Conservation (phyloP, 1,140 invertebrate species). For the Diuraphis noxia region DNA sequence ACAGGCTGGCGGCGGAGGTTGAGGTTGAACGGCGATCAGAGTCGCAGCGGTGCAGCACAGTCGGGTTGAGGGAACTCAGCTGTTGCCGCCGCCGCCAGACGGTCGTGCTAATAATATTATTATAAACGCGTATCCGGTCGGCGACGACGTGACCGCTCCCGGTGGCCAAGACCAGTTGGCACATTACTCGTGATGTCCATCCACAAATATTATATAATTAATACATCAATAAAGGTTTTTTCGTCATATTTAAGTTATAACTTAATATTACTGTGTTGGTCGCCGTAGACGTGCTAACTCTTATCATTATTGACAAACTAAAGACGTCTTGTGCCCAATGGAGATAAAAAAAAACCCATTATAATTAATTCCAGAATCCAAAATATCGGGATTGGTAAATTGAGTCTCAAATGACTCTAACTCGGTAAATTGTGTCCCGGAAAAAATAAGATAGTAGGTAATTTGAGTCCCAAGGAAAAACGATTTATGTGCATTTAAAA, state of each 20-base stretch:
- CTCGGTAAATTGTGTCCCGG: no score
- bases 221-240: not conserved
- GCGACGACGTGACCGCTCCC: not conserved
- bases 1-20: not conserved
- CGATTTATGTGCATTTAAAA: no score
- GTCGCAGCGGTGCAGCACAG: not conserved
- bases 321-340: not conserved
- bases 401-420: no score
- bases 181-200: not conserved
- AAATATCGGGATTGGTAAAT: no score
- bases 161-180: not conserved
- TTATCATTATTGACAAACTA: not conserved
- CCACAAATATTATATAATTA: not conserved
- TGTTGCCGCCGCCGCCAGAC: not conserved
- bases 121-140: conserved; percentile 8
- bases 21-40: not conserved
- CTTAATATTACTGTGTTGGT: not conserved
- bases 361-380: not conserved
- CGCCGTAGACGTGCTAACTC: no score
- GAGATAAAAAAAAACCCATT: not conserved
- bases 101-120: conserved; percentile 21
- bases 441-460: no score
- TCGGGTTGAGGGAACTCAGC: conserved; percentile 11
- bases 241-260: not conserved
- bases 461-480: no score